Evolutionary conservation across 2,113 vertebrate genomes (phyloP).

Genomic region (Hystrix cristata): DNA sequence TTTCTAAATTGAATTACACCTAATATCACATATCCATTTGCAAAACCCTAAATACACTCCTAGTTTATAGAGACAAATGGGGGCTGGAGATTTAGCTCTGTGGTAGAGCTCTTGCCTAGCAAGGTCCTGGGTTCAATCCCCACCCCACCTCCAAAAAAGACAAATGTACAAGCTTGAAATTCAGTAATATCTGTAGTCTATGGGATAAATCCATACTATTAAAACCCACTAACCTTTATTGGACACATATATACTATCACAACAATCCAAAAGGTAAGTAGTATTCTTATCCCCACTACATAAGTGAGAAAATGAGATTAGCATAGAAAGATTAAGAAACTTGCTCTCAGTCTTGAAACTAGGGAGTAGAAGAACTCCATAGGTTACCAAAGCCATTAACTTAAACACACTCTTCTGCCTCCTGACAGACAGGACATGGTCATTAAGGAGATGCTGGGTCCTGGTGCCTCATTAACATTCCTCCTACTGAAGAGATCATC

Average conservation of each 20-base stretch:
- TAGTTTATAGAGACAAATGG: constrained; percentile 39
- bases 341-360: neutral
- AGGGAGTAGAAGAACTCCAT: constrained; percentile 14
- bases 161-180: neutral
- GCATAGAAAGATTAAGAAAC: constrained; percentile 40
- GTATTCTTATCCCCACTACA: neutral
- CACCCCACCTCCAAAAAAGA: neutral
- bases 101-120: too few species aligned
- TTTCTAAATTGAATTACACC: constrained; percentile 17
- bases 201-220: neutral
- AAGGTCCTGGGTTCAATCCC: too few species aligned
- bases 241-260: neutral
- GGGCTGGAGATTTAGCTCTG: too few species aligned
- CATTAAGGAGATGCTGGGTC: neutral
- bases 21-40: neutral
- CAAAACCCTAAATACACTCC: neutral
- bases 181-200: neutral
- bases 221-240: constrained; percentile 7
- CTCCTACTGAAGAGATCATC: constrained; percentile 49
- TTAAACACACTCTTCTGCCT: constrained; percentile 33
- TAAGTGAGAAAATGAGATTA: neutral
- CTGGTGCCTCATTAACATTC: constrained; percentile 66
- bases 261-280: neutral
- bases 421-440: neutral
- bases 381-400: constrained; percentile 32